phyloP scores from a whole-genome alignment of 2,113 vertebrate species.

The Megaceryle maxima region DNA sequence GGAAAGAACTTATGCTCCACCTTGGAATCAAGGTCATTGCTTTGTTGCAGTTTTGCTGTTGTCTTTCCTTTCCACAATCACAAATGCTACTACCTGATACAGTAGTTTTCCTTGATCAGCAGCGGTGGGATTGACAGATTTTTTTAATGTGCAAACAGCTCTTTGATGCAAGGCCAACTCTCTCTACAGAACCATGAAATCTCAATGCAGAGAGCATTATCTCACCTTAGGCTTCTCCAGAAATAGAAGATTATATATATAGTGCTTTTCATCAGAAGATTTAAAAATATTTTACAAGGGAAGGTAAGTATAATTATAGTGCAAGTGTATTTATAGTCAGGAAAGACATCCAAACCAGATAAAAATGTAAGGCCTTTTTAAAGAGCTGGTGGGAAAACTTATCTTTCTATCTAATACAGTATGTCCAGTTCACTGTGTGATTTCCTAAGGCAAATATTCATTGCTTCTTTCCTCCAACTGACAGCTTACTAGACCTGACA shows the following conservation, averaged over 20 bases:
- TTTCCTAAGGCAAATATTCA: background rate
- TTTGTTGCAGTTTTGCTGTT: background rate
- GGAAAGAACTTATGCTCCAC: background rate
- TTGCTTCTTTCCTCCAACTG: background rate
- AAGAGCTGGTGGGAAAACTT: background rate
- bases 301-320: conserved; percentile 30
- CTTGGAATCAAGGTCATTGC: background rate
- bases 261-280: conserved; percentile 23
- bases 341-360: conserved; percentile 16
- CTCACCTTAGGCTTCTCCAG: background rate
- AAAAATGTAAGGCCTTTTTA: background rate
- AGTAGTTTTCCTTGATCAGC: conserved; percentile 10
- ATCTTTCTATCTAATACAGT: background rate
- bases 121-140: background rate
- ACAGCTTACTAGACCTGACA: background rate
- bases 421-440: background rate
- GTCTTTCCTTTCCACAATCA: background rate
- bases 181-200: background rate
- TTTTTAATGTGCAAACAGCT: conserved; percentile 5
- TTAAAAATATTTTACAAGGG: conserved; percentile 28
- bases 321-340: conserved; percentile 24
- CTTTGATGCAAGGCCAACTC: background rate
- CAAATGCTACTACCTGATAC: background rate
- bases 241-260: conserved; percentile 32
- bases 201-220: background rate